phyloP scores from a whole-genome alignment of 2,888 invertebrate species.

The Myathropa florea region DNA sequence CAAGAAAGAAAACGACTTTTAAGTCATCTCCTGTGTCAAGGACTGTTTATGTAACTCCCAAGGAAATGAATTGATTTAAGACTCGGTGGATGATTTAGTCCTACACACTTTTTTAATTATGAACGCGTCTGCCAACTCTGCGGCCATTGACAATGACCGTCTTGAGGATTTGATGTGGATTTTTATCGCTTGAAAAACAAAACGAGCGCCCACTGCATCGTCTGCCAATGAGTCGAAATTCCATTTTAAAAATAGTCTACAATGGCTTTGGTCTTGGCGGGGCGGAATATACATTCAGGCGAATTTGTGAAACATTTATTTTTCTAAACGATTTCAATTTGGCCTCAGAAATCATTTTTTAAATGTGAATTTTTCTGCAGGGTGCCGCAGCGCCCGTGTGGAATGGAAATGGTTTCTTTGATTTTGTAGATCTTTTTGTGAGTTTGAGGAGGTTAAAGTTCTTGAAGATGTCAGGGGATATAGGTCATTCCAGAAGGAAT shows the following conservation, averaged over 20 bases:
- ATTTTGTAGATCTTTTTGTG: no score
- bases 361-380: not conserved
- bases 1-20: not conserved
- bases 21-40: not conserved
- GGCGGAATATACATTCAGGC: not conserved
- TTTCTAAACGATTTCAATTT: not conserved
- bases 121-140: conserved; percentile 1
- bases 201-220: not conserved
- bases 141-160: conserved; percentile 15
- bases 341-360: not conserved
- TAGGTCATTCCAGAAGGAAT: no score
- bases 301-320: not conserved
- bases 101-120: not conserved
- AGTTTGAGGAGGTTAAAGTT: no score
- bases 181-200: not conserved
- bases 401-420: not conserved
- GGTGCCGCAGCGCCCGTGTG: not conserved
- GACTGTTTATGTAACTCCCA: conserved; percentile 18
- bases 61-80: not conserved
- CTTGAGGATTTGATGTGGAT: not conserved
- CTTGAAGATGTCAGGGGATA: no score
- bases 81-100: not conserved
- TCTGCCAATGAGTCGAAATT: not conserved
- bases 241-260: not conserved
- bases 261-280: not conserved